Conservation (phyloP, 2,888 invertebrate species). For the Scaptomyza polygonia region DNA sequence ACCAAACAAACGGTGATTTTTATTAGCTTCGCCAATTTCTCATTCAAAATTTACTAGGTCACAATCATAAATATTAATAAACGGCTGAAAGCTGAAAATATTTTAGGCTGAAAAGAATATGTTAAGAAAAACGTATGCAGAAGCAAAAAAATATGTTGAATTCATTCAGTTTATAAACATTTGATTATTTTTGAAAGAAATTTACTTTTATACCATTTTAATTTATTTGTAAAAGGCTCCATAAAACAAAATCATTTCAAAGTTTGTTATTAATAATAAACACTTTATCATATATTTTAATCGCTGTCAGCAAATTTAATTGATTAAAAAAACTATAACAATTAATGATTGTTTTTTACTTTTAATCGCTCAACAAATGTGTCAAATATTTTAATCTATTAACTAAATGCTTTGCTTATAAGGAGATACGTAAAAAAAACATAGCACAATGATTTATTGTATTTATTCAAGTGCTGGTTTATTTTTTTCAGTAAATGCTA, state of each 20-base stretch:
- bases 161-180: background rate
- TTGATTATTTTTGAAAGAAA: background rate
- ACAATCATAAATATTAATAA: background rate
- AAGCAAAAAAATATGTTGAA: too few relatives aligned
- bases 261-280: background rate
- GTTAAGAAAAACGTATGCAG: background rate
- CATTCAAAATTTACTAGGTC: background rate
- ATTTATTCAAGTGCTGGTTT: background rate
- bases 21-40: conserved; percentile 8
- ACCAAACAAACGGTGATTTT: conserved; percentile 3
- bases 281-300: background rate
- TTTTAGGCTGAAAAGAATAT: background rate
- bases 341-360: background rate
- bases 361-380: background rate
- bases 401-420: background rate
- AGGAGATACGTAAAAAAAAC: conserved; percentile 1
- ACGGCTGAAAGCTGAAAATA: background rate
- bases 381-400: conserved; percentile 1
- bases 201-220: background rate
- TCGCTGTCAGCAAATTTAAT: background rate
- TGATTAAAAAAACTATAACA: background rate
- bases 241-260: background rate
- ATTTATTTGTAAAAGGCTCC: too few relatives aligned
- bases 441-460: conserved; percentile 15
- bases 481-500: background rate